Base-by-base conservation (phyloP, 2,113 vertebrate genomes). In the Pithys albifrons region DNA sequence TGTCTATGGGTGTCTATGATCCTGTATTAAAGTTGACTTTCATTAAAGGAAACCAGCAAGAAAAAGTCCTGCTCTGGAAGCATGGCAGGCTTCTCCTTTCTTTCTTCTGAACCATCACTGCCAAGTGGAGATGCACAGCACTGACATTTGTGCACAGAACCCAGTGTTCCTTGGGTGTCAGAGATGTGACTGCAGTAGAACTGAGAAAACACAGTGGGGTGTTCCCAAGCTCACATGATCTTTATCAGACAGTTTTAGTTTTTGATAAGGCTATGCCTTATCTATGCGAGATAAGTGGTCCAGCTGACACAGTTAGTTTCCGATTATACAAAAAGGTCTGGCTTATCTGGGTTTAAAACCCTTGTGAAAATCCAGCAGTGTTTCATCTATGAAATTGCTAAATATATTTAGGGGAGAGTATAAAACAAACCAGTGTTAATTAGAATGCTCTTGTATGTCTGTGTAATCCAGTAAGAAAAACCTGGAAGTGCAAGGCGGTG, bases 141-240 rank as follows among this genome's bases (percentile, higher is more conserved):
- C 46, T 25, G 33, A 49, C 0, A 0, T 27, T 39, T 1, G 0
- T 2, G 9, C 52, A n/a, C 37, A 8, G 66, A 33, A 18, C 54
- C 22, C 19, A 7, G 51, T n/a, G 62, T 46, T 59, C n/a, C 48
- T 55, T 0, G 0, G 72, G 67, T 75, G 37, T 8, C 35, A 29
- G 78, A 72, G 59, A n/a, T 82, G 78, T 80, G 64, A 29, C 43
- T 19, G 46, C 46, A 10, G 24, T 6, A 48, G 9, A 12, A 2
- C 69, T 45, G 81, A 27, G 69, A 45, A 27, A 25, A 20, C 0
- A 1, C 69, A 27, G 46, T 0, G 27, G 5, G 29, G 19, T 2
- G 1, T 55, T 89, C 43, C 70, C 66, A 75, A 25, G 52, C 61
- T 27, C 62, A 4, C 0, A 0, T 8, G 43, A 31, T 45, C 48